A percentile compares a stretch with the other conserved stretches of the same genome.
Evolutionary conservation across 1,140 invertebrate species (phyloP).

Genomic region (Drosophila takahashii): DNA sequence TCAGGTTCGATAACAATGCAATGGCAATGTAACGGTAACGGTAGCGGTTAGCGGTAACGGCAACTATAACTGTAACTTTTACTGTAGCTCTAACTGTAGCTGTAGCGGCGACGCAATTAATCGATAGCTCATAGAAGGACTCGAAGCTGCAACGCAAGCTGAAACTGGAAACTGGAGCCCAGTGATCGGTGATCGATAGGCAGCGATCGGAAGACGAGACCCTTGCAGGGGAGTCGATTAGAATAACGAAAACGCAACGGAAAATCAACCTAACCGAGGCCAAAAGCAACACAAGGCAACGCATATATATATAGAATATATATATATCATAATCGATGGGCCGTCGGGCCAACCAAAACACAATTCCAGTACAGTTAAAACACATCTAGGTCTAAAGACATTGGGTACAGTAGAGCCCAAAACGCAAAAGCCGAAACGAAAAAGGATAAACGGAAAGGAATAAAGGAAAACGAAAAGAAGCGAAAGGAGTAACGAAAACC

Average conservation of each 20-base stretch:
- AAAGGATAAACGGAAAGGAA: constrained; percentile 4
- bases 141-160: constrained; percentile 5
- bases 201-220: constrained; percentile 22
- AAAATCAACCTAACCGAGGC: constrained; percentile 34
- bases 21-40: constrained; percentile 49
- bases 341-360: constrained; percentile 12
- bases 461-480: background rate
- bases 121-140: constrained; percentile 13
- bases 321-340: constrained; percentile 16
- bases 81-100: constrained; percentile 38
- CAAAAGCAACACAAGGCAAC: constrained; percentile 43
- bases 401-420: constrained; percentile 36
- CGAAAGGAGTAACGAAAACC: background rate
- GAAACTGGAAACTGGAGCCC: constrained; percentile 8
- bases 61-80: constrained; percentile 38
- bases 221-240: background rate
- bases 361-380: constrained; percentile 20
- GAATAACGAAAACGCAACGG: constrained; percentile 26
- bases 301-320: background rate
- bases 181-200: constrained; percentile 12
- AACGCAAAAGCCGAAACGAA: constrained; percentile 43
- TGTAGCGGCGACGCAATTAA: constrained; percentile 23
- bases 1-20: constrained; percentile 49
- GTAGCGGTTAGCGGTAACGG: constrained; percentile 20
- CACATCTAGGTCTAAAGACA: constrained; percentile 13